A percentile compares a stretch with the other conserved stretches of the same genome.
These are phyloP conservation scores for Pachyrhynchus sulphureomaculatus DNA, from an alignment of 1,140 invertebrate genomes.

Conservation along the genomic window DNA sequence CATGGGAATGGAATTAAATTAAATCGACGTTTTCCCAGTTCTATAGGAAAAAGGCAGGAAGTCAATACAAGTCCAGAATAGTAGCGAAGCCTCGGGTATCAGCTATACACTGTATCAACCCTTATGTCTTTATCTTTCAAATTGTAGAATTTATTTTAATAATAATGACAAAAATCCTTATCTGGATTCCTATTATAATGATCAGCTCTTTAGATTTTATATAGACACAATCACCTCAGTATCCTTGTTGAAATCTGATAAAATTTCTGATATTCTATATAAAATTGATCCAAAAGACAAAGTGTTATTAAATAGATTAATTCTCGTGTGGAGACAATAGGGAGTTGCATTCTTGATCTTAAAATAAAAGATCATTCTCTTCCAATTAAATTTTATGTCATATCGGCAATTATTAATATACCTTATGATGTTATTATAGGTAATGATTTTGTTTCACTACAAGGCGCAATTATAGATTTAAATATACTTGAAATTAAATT, in stretches of 20 bases:
- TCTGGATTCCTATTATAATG: background rate
- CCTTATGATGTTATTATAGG: background rate
- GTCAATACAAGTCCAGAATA: no score
- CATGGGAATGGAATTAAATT: no score
- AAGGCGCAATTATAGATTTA: background rate
- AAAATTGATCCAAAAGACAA: background rate
- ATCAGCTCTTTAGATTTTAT: background rate
- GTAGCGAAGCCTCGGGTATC: no score
- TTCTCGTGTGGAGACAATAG: background rate
- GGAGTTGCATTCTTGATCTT: background rate
- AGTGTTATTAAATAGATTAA: background rate
- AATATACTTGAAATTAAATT: background rate
- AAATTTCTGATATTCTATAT: background rate
- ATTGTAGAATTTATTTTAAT: background rate
- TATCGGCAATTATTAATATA: background rate
- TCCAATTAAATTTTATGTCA: background rate
- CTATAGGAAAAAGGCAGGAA: no score
- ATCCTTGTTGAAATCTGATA: background rate
- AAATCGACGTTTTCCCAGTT: no score
- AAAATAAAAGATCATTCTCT: background rate
- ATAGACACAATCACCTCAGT: background rate
- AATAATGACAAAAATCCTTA: background rate
- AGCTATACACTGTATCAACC: no score
- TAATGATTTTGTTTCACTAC: background rate
- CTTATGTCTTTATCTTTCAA: no score